Evolutionary conservation across 2,797 vertebrate genomes (phyloP).

Genomic region (Emys orbicularis): DNA sequence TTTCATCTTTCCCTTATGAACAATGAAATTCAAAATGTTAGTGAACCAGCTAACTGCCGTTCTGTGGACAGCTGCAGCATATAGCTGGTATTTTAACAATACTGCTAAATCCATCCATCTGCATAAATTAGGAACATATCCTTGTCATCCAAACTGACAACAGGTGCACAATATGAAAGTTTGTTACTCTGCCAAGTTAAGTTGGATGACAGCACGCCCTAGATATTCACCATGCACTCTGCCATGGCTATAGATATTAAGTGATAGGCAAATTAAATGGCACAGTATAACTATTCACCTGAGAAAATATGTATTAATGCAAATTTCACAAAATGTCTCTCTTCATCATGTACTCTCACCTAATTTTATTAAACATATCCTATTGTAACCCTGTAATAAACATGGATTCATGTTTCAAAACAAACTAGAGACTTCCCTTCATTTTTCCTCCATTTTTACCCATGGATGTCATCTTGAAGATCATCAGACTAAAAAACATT

Average conservation of each 20-base stretch:
- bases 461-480: constrained; percentile 29
- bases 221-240: not conserved
- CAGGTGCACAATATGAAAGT: not conserved
- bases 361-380: not conserved
- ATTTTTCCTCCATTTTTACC: constrained; percentile 46
- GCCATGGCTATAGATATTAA: not conserved
- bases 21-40: not conserved
- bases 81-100: not conserved
- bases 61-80: accelerated
- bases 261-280: not conserved
- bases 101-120: not conserved
- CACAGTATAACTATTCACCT: accelerated
- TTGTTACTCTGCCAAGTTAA: not conserved
- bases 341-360: not conserved
- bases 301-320: not conserved
- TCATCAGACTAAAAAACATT: constrained; percentile 28
- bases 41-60: not conserved
- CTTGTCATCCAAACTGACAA: accelerated
- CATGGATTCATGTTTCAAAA: not conserved
- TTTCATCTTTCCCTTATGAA: constrained; percentile 14
- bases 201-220: not conserved
- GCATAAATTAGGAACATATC: not conserved
- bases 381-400: constrained; percentile 2
- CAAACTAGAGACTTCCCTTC: constrained; percentile 47
- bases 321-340: accelerated